A percentile compares a stretch with the other conserved stretches of the same genome.
Conservation (phyloP, 2,113 vertebrate genomes). For the Lampris incognitus region DNA sequence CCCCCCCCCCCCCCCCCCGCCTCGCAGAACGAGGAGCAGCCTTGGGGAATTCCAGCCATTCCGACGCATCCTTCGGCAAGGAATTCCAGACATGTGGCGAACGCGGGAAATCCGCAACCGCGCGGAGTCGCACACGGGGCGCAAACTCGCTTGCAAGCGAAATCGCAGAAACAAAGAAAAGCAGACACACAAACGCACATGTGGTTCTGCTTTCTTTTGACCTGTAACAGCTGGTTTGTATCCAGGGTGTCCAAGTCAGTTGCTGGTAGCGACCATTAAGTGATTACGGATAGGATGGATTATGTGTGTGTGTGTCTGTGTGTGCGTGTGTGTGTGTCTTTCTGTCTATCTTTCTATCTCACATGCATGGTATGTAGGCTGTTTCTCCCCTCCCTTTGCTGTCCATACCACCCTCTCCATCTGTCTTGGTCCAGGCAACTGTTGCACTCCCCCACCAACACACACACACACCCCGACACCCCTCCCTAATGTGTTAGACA, state of each 20-base stretch:
- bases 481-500: conserved; percentile 48
- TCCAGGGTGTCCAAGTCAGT: conserved; percentile 48
- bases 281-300: conserved; percentile 36
- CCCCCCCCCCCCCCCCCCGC: conserved; percentile 41
- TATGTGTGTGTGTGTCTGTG: conserved; percentile 25
- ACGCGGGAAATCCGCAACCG: conserved; percentile 64
- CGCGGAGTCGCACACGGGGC: conserved; percentile 31
- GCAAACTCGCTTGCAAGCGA: not conserved
- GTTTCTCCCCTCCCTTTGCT: conserved; percentile 34
- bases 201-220: conserved; percentile 61
- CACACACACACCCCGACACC: not conserved
- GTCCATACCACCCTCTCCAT: conserved; percentile 58
- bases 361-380: conserved; percentile 35
- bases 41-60: conserved; percentile 66
- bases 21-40: conserved; percentile 19
- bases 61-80: conserved; percentile 62
- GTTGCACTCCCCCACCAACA: conserved; percentile 52
- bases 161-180: not conserved
- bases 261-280: conserved; percentile 54
- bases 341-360: not conserved
- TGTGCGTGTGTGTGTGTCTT: conserved; percentile 13
- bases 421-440: conserved; percentile 64
- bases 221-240: conserved; percentile 67
- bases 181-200: conserved; percentile 36
- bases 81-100: conserved; percentile 65